These are phyloP conservation scores for Drosophila lacicola DNA, from an alignment of 2,888 invertebrate species.

Conservation along the genomic window DNA sequence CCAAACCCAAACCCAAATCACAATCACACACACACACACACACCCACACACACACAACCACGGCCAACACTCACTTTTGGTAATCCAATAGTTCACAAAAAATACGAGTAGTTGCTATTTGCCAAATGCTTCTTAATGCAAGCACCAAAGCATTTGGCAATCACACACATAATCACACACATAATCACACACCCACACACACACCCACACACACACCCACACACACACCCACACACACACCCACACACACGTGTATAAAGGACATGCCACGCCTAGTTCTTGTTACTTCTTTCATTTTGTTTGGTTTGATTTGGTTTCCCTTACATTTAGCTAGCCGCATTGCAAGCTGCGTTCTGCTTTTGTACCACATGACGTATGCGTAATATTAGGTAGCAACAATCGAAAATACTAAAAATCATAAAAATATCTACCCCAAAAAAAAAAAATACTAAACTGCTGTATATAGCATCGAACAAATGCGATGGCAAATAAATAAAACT, in stretches of 20 bases:
- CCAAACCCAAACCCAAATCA: slow-evolving; percentile 24
- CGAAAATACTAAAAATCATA: slow-evolving; percentile 16
- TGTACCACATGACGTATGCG: slow-evolving; percentile 76
- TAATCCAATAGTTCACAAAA: slow-evolving; percentile 36
- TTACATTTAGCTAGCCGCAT: slow-evolving; percentile 74
- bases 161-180: slow-evolving; percentile 9
- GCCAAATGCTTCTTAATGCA: slow-evolving; percentile 50
- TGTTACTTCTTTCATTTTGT: slow-evolving; percentile 27
- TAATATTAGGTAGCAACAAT: slow-evolving; percentile 59
- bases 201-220: slow-evolving; percentile 14
- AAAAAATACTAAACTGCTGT: slow-evolving; percentile 50
- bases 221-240: slow-evolving; percentile 11
- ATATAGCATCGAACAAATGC: slow-evolving; percentile 46
- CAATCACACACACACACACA: slow-evolving; percentile 20
- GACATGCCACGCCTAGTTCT: slow-evolving; percentile 56
- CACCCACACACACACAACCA: slow-evolving; percentile 14
- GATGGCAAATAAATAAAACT: slow-evolving; percentile 12
- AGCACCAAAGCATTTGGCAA: slow-evolving; percentile 37
- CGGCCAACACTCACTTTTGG: slow-evolving; percentile 10
- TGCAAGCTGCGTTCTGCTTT: slow-evolving; percentile 74
- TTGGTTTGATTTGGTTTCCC: slow-evolving; percentile 43
- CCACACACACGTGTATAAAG: slow-evolving; percentile 50
- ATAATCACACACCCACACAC: slow-evolving; percentile 1
- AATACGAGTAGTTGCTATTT: slow-evolving; percentile 43
- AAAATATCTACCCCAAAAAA: too few species aligned